Evolutionary conservation across 1,140 invertebrate species (phyloP).

Genomic region (Drosophila lowei): DNA sequence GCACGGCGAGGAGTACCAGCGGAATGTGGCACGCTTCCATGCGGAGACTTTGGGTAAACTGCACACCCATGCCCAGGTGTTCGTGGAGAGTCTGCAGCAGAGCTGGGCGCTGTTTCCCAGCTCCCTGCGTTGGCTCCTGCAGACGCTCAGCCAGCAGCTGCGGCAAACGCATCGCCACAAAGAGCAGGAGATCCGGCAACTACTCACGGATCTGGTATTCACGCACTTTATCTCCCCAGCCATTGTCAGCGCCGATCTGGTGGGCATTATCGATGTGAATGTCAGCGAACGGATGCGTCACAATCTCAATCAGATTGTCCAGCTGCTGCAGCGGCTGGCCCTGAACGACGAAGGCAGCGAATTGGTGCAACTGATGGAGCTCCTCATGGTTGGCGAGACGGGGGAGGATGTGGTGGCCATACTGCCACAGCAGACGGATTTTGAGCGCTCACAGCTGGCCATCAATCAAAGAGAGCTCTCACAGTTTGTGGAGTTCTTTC

Average conservation of each 20-base stretch:
- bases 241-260: conserved; percentile 97
- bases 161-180: conserved; percentile 86
- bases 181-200: conserved; percentile 89
- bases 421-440: conserved; percentile 85
- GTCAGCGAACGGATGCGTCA: conserved; percentile 95
- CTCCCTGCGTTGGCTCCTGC: conserved; percentile 90
- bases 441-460: conserved; percentile 86
- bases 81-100: conserved; percentile 92
- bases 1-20: conserved; percentile 86
- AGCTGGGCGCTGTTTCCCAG: conserved; percentile 97
- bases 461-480: conserved; percentile 88
- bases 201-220: conserved; percentile 97
- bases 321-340: conserved; percentile 96
- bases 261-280: conserved; percentile 97
- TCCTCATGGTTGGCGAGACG: conserved; percentile 85
- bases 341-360: conserved; percentile 92
- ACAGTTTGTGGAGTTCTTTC: conserved; percentile 85
- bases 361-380: conserved; percentile 89
- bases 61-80: conserved; percentile 89
- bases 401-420: conserved; percentile 85
- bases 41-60: conserved; percentile 92
- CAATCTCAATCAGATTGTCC: conserved; percentile 95
- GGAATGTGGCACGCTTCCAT: conserved; percentile 90
- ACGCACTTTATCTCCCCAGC: conserved; percentile 98
- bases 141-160: conserved; percentile 89